Evolutionary conservation across 2,797 vertebrate species (phyloP).

Genomic region (Pelobates cultripes): DNA sequence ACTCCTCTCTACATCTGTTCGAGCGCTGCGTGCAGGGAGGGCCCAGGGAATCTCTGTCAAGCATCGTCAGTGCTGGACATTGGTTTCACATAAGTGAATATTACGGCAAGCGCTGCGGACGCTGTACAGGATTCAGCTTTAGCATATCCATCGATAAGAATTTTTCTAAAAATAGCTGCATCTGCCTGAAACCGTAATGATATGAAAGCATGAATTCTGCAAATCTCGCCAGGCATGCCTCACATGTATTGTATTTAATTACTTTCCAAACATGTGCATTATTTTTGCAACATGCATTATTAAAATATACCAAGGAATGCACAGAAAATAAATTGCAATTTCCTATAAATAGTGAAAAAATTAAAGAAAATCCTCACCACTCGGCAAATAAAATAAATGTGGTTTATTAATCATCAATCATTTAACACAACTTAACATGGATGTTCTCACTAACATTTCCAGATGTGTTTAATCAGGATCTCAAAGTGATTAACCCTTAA

Average conservation of each 20-base stretch:
- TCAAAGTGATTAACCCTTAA: no score
- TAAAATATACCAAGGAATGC: not conserved
- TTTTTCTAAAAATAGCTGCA: not conserved
- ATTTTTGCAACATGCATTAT: not conserved
- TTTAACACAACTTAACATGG: no score
- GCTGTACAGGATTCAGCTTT: not conserved
- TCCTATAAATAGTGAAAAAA: no score
- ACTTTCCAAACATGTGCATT: not conserved
- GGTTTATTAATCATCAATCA: no score
- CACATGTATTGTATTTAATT: not conserved
- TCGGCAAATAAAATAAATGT: no score
- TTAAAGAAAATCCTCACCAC: no score
- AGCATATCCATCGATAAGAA: not conserved
- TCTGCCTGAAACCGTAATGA: not conserved
- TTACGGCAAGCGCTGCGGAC: not conserved
- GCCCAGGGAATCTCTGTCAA: not conserved
- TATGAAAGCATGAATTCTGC: not conserved
- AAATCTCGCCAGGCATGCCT: not conserved
- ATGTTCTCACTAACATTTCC: no score
- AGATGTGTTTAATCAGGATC: no score
- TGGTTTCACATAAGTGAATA: not conserved
- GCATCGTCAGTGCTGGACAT: not conserved
- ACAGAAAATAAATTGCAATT: not conserved
- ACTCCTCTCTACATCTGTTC: constrained; percentile 19
- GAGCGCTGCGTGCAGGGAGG: not conserved